Evolutionary conservation across 2,113 vertebrate species (phyloP).

Genomic region (Atractosteus spatula): DNA sequence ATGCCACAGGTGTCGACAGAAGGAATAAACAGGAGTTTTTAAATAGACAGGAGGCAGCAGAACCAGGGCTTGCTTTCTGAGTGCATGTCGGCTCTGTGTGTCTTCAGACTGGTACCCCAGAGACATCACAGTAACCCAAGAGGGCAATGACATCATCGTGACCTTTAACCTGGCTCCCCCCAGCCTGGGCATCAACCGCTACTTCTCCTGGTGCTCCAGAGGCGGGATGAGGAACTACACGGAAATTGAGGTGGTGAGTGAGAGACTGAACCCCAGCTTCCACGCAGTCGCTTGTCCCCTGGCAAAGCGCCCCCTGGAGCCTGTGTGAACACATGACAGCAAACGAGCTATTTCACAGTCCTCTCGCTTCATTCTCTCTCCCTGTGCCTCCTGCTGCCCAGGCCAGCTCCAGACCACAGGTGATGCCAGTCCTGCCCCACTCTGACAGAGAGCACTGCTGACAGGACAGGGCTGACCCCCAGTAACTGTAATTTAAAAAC

Average conservation of each 20-base stretch:
- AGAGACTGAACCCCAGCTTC: background rate
- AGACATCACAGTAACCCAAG: conserved; percentile 51
- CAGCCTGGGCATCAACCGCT: conserved; percentile 53
- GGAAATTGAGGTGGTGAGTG: conserved; percentile 55
- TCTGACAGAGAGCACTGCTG: no score
- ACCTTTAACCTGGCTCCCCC: conserved; percentile 71
- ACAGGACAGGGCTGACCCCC: no score
- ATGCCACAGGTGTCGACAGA: no score
- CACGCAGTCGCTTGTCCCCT: background rate
- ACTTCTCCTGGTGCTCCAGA: conserved; percentile 60
- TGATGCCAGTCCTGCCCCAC: no score
- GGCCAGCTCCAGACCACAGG: no score
- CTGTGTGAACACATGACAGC: background rate
- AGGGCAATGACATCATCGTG: conserved; percentile 46
- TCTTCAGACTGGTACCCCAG: conserved; percentile 66
- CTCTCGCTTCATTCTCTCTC: no score
- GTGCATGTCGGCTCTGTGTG: background rate
- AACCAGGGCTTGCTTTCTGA: no score
- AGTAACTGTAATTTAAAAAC: no score
- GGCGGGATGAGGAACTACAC: conserved; percentile 46
- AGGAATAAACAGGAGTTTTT: no score
- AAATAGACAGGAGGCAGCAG: no score
- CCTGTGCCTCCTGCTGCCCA: no score
- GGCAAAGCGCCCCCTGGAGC: background rate
- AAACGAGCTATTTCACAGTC: no score